Evolutionary conservation across 1,140 invertebrate species (phyloP).

Genomic region (Aradophagus sp.): DNA sequence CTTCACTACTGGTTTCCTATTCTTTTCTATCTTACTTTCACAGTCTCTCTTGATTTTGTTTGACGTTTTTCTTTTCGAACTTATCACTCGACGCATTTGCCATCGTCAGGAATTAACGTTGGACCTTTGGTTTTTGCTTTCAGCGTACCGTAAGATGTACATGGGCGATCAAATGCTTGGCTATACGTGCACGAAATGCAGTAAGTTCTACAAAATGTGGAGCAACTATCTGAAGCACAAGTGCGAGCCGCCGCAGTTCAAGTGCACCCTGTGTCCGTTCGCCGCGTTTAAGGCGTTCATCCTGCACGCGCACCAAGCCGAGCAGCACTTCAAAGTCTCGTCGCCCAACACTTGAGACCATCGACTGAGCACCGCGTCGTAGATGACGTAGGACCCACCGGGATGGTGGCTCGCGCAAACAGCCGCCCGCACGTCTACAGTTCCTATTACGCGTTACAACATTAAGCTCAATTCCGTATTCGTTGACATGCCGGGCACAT

Average conservation of each 20-base stretch:
- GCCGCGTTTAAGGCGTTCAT: conserved; percentile 74
- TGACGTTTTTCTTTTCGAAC: background rate
- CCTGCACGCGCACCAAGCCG: conserved; percentile 73
- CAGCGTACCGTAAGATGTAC: conserved; percentile 75
- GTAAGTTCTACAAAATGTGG: conserved; percentile 76
- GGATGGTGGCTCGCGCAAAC: conserved; percentile 7
- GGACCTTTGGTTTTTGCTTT: conserved; percentile 63
- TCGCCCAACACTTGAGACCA: conserved; percentile 67
- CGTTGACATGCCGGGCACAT: conserved; percentile 24
- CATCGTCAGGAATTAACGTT: conserved; percentile 12
- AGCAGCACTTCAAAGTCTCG: conserved; percentile 72
- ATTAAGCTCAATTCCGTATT: conserved; percentile 41
- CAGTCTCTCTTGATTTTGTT: conserved; percentile 2
- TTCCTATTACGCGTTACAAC: conserved; percentile 46
- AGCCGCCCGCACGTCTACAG: conserved; percentile 33
- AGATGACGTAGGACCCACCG: no score
- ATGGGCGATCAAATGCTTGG: conserved; percentile 73
- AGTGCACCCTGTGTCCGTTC: conserved; percentile 71
- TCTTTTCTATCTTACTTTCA: background rate
- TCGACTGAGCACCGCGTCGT: conserved; percentile 10
- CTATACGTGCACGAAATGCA: conserved; percentile 74
- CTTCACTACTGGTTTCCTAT: background rate
- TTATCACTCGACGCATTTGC: background rate
- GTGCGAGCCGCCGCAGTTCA: conserved; percentile 74
- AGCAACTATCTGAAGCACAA: conserved; percentile 75